Conservation (phyloP, 2,113 vertebrate genomes). For the Corydoras maculifer region DNA sequence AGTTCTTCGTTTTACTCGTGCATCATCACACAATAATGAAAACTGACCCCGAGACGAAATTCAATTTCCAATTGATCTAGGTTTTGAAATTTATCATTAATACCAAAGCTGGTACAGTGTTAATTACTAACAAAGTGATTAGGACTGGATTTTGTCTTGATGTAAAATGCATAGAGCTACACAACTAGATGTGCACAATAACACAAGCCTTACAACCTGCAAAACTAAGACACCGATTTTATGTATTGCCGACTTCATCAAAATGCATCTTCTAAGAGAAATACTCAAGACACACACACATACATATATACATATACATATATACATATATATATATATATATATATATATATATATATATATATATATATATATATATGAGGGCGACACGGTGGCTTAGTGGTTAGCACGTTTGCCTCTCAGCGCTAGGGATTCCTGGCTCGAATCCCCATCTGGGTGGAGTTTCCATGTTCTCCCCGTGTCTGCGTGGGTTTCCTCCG, state of each 20-base stretch:
- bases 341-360: too few relatives aligned
- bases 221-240: constrained; percentile 31
- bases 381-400: too few relatives aligned
- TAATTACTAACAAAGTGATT: constrained; percentile 34
- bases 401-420: too few relatives aligned
- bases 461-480: too few relatives aligned
- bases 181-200: constrained; percentile 23
- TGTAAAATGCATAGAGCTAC: not conserved
- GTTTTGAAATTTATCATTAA: constrained; percentile 29
- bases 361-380: too few relatives aligned
- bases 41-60: constrained; percentile 26
- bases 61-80: constrained; percentile 28
- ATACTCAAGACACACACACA: too few relatives aligned
- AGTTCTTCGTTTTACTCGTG: constrained; percentile 19
- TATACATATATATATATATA: too few relatives aligned
- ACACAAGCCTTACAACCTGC: constrained; percentile 18
- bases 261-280: too few relatives aligned
- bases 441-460: too few relatives aligned
- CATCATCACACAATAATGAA: constrained; percentile 25
- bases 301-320: too few relatives aligned
- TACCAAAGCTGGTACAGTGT: constrained; percentile 20
- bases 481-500: too few relatives aligned
- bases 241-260: constrained; percentile 27
- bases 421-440: too few relatives aligned
- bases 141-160: constrained; percentile 9